A percentile compares a stretch with the other conserved stretches of the same genome.
Conservation (phyloP, 2,797 vertebrate species). For the Coregonus sp. region DNA sequence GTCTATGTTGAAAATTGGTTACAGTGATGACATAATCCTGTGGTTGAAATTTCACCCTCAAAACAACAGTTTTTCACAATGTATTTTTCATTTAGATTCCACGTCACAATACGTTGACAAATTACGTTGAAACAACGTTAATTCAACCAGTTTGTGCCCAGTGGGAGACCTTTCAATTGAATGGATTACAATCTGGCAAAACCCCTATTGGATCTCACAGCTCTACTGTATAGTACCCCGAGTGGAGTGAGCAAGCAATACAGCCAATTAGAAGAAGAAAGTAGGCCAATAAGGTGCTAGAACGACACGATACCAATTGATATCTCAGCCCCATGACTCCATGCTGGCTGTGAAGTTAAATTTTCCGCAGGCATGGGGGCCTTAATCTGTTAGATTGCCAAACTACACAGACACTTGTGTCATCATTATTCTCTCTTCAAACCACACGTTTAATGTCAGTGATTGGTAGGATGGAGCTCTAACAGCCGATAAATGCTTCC, state of each 20-base stretch:
- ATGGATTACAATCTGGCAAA: background rate
- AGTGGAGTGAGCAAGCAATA: background rate
- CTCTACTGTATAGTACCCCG: background rate
- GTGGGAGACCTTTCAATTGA: slow-evolving; percentile 5
- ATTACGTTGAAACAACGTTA: no score
- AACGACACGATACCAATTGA: background rate
- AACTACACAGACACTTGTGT: slow-evolving; percentile 16
- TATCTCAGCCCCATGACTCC: background rate
- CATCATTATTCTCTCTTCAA: slow-evolving; percentile 30
- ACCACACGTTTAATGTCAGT: slow-evolving; percentile 17
- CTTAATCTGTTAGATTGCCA: slow-evolving; percentile 25
- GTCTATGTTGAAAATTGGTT: no score
- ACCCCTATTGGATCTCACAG: background rate
- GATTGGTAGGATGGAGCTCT: slow-evolving; percentile 16
- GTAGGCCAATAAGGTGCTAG: background rate
- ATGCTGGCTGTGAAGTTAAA: slow-evolving; percentile 3
- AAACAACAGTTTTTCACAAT: no score
- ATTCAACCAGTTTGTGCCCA: no score
- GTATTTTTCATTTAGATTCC: no score
- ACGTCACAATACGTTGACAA: no score
- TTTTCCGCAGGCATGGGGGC: background rate
- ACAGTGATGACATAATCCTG: no score
- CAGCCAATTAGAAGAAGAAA: slow-evolving; percentile 8
- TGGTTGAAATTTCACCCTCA: no score
- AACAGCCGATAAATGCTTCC: slow-evolving; percentile 10